Evolutionary conservation across 2,113 vertebrate genomes (phyloP), one percentile per base, ranked within the genome.

Genomic region (Microcebus jonahi): DNA sequence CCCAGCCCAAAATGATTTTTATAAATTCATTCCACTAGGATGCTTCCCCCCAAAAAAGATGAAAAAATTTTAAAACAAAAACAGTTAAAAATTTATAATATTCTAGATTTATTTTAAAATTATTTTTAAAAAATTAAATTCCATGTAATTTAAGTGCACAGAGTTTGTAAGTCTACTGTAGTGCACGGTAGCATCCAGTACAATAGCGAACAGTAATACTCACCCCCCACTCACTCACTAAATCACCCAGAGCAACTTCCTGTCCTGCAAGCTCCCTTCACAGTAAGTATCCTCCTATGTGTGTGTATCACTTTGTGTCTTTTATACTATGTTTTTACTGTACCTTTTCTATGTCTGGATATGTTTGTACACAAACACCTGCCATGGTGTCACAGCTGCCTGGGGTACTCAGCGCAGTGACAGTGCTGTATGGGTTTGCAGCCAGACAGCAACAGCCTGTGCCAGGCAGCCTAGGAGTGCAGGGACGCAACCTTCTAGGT

Each of bases 401-500:
- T 27, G 25, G 1, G 25, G 39, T 27, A 42, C 14, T 42, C 21
- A 27, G 70, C 11, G 25, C 36, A 42, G 70, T 73, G 1, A 3
- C 23, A 7, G 18, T 73, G 39, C 39, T 27, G 70, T 27, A 21
- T 36, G 36, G 75, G 27, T 31, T 36, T 34, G 18, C 29, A 59
- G 39, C 34, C 12, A 21, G 6, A 50, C 8, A 39, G 34, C 71
- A 36, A 21, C 11, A 70, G 48, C n/a, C 20, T n/a, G 36, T 8
- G 5, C 20, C 18, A 57, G 6, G 7, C 1, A 68, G 27, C 25
- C 63, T 34, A 36, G 9, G 25, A 4, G 18, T 0, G 9, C 6
- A 53, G 25, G 7, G 55, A 48, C 29, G 13, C 25, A 2, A 13
- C 8, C 42, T 42, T 8, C 20, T 39, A 48, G 8, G 63, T 71